Evolutionary conservation across 2,797 vertebrate genomes (phyloP).

Genomic region (Rhyacichthys aspro): DNA sequence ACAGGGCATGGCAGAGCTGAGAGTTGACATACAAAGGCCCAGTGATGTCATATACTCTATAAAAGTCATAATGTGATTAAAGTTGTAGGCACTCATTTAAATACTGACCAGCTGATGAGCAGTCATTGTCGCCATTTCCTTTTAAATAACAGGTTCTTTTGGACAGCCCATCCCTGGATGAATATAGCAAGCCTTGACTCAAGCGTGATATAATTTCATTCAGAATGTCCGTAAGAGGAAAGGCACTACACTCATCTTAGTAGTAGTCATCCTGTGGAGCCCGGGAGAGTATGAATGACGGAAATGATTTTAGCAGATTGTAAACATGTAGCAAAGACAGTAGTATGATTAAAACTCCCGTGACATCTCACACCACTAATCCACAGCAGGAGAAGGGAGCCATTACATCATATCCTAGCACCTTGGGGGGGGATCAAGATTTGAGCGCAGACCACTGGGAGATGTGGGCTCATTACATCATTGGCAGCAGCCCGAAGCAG

Average conservation of each 20-base stretch:
- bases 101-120: conserved; percentile 47
- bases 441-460: conserved; percentile 55
- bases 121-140: conserved; percentile 19
- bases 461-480: conserved; percentile 69
- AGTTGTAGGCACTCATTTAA: conserved; percentile 24
- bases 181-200: too few relatives aligned
- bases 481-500: conserved; percentile 45
- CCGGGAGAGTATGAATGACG: conserved; percentile 4
- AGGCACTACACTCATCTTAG: too few relatives aligned
- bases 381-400: conserved; percentile 27
- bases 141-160: conserved; percentile 37
- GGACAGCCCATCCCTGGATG: too few relatives aligned
- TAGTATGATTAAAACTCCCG: conserved; percentile 6
- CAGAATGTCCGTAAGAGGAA: too few relatives aligned
- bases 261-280: not conserved
- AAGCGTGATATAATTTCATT: too few relatives aligned
- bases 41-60: conserved; percentile 37
- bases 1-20: not conserved
- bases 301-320: conserved; percentile 5
- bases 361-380: conserved; percentile 16
- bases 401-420: conserved; percentile 60
- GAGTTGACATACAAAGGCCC: not conserved
- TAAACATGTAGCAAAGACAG: conserved; percentile 18
- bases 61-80: conserved; percentile 34
- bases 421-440: conserved; percentile 42